Conservation (phyloP, 2,888 invertebrate species). For the Pammene aurita region DNA sequence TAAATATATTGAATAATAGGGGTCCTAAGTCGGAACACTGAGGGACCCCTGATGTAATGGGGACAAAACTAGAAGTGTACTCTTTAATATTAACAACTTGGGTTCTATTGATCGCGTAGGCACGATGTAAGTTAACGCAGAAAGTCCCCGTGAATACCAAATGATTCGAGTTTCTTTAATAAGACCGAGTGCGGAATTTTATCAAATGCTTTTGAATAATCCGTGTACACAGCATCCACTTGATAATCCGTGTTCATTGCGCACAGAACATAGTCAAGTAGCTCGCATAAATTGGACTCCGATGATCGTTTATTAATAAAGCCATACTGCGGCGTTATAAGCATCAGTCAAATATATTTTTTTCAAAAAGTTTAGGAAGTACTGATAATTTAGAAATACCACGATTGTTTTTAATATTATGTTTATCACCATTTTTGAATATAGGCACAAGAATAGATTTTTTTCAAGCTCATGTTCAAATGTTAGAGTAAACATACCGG, state of each 20-base stretch:
- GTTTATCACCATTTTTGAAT: too few relatives aligned
- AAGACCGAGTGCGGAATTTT: neutral
- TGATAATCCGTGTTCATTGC: neutral
- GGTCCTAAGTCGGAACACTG: too few relatives aligned
- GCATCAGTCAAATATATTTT: neutral
- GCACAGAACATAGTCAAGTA: neutral
- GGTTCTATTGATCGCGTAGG: neutral
- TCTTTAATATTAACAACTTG: neutral
- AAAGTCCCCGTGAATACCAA: neutral
- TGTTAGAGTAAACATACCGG: too few relatives aligned
- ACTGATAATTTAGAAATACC: neutral
- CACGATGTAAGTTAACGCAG: neutral
- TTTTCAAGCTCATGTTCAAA: too few relatives aligned
- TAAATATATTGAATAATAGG: too few relatives aligned
- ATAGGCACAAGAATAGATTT: too few relatives aligned
- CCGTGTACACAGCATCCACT: neutral
- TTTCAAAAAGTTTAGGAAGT: neutral
- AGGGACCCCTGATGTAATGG: too few relatives aligned
- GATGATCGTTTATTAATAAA: neutral
- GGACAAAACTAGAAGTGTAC: neutral
- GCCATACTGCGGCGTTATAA: neutral
- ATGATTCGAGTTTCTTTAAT: neutral
- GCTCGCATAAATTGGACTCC: neutral
- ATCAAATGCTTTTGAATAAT: neutral
- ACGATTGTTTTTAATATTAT: too few relatives aligned